A percentile compares a stretch with the other conserved stretches of the same genome.
Evolutionary conservation across 2,797 vertebrate genomes (phyloP).

Genomic region (Nyctalus aviator): DNA sequence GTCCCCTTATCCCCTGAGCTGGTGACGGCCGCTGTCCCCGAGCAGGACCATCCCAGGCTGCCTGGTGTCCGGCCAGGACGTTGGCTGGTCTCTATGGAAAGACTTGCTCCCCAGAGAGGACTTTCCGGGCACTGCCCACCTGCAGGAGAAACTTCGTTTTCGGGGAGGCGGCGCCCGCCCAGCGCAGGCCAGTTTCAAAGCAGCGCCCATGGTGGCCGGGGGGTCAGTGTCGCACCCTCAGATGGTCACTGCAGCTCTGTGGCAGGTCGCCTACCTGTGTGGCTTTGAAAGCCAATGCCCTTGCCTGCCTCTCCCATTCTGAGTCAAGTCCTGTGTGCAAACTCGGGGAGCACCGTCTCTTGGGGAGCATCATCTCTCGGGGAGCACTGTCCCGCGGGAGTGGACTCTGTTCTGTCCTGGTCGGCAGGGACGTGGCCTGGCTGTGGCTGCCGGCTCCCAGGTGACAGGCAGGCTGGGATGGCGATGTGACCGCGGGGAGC

Average conservation of each 20-base stretch:
- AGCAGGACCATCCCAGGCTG: neutral
- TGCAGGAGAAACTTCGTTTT: neutral
- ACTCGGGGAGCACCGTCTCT: neutral
- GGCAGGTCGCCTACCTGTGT: neutral
- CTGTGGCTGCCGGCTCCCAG: neutral
- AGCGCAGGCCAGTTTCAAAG: neutral
- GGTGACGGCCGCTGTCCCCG: neutral
- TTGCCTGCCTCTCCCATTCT: neutral
- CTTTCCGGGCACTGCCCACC: neutral
- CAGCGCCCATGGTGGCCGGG: neutral
- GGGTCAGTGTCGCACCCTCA: neutral
- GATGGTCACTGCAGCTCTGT: neutral
- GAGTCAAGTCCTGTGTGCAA: neutral
- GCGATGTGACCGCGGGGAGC: conserved; percentile 1
- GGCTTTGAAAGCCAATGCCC: neutral
- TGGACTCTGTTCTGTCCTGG: neutral
- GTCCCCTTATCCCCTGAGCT: neutral
- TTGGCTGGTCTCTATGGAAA: conserved; percentile 18
- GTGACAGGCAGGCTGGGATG: neutral
- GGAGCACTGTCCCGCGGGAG: neutral
- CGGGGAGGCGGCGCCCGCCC: neutral
- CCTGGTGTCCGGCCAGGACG: neutral
- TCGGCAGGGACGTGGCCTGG: neutral
- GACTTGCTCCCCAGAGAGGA: neutral
- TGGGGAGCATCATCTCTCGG: neutral